Percentiles rank a stretch among this genome's conserved stretches.
These are phyloP conservation scores for Cacoxenus indagator DNA, from an alignment of 2,888 invertebrate species.

Conservation along the genomic window DNA sequence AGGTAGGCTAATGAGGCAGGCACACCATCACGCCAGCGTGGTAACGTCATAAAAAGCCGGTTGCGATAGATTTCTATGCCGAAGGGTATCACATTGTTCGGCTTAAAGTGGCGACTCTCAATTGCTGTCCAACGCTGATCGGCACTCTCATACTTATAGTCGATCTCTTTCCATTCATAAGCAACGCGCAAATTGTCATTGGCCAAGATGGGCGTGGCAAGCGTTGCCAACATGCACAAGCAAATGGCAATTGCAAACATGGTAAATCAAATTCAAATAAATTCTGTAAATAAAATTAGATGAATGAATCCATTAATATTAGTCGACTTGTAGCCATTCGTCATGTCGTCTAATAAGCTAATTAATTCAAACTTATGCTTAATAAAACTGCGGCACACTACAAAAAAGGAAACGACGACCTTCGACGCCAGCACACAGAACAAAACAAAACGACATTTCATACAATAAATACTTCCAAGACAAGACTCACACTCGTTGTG, in stretches of 20 bases:
- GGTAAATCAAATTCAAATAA: not conserved
- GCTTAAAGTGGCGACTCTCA: slow-evolving; percentile 75
- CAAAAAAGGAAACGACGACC: slow-evolving; percentile 20
- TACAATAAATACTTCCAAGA: not conserved
- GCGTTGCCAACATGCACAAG: not conserved
- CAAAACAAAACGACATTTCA: slow-evolving; percentile 11
- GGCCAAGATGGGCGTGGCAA: slow-evolving; percentile 29
- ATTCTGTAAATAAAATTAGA: not conserved
- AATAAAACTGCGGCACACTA: slow-evolving; percentile 23
- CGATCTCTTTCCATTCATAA: slow-evolving; percentile 82
- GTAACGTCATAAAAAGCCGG: slow-evolving; percentile 80
- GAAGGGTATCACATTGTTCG: slow-evolving; percentile 81
- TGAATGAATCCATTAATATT: not conserved
- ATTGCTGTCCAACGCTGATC: slow-evolving; percentile 75
- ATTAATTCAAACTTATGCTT: slow-evolving; percentile 18
- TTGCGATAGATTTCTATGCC: slow-evolving; percentile 80
- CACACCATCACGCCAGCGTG: slow-evolving; percentile 82
- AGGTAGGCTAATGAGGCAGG: slow-evolving; percentile 83
- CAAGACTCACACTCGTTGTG: too few species aligned
- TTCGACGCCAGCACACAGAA: not conserved
- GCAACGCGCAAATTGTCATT: slow-evolving; percentile 79
- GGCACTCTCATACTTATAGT: slow-evolving; percentile 76
- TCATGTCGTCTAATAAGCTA: too few species aligned
- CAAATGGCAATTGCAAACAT: not conserved
- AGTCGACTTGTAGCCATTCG: not conserved